phyloP scores from a whole-genome alignment of 2,797 vertebrate genomes.

The Pterois miles region DNA sequence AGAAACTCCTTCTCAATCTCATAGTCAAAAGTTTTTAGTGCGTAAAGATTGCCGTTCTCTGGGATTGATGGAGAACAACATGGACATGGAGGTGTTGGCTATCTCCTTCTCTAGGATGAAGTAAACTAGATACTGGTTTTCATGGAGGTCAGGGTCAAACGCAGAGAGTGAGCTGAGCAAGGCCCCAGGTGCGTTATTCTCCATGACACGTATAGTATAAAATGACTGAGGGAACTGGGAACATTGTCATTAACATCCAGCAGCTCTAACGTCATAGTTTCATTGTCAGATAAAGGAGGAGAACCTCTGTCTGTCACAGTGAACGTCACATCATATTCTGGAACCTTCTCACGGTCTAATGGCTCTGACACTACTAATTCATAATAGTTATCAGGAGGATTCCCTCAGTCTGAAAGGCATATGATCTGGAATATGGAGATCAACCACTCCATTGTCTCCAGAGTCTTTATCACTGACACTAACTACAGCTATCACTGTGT shows the following conservation, averaged over 20 bases:
- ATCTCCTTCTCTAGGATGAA: too few species aligned
- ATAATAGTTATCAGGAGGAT: conserved; percentile 73
- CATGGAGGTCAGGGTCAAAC: too few species aligned
- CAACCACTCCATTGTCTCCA: conserved; percentile 75
- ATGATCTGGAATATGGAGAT: conserved; percentile 64
- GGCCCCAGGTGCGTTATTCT: too few species aligned
- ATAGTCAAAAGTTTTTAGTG: conserved; percentile 75
- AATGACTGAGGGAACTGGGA: conserved; percentile 65
- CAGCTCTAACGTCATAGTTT: conserved; percentile 55
- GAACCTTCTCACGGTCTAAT: conserved; percentile 62
- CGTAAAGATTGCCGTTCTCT: conserved; percentile 74
- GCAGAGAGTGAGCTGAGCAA: too few species aligned
- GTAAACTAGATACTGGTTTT: too few species aligned
- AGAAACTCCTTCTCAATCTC: conserved; percentile 74
- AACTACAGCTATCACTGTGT: conserved; percentile 66
- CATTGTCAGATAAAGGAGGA: conserved; percentile 63
- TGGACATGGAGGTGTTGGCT: too few species aligned
- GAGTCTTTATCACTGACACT: conserved; percentile 76
- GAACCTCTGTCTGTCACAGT: conserved; percentile 62
- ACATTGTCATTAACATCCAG: conserved; percentile 69
- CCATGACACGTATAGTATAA: conserved; percentile 68
- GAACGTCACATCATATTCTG: conserved; percentile 64
- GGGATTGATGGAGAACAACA: too few species aligned
- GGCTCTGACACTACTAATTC: conserved; percentile 63
- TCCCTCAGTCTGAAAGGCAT: conserved; percentile 73